These are phyloP conservation scores for Phengaris arion DNA, from an alignment of 2,888 invertebrate genomes.

Conservation along the genomic window DNA sequence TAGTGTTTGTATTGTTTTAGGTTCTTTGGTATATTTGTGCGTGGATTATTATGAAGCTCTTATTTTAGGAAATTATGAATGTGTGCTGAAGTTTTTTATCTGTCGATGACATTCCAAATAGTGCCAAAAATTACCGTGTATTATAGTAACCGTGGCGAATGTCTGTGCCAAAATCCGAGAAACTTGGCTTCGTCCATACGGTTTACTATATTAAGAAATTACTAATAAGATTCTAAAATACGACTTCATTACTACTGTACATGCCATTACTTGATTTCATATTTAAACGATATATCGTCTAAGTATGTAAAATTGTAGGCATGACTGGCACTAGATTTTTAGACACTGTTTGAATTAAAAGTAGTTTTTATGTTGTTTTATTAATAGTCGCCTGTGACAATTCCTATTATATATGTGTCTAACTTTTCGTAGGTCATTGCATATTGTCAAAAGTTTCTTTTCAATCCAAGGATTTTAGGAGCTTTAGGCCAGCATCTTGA, in stretches of 20 bases:
- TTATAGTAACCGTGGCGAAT: neutral
- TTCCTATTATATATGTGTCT: neutral
- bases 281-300: neutral
- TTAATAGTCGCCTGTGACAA: neutral
- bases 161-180: neutral
- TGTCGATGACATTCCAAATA: slow-evolving; percentile 3
- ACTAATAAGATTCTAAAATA: neutral
- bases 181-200: slow-evolving; percentile 2
- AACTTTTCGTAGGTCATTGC: neutral
- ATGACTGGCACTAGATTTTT: neutral
- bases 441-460: neutral
- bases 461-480: neutral
- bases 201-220: slow-evolving; percentile 26
- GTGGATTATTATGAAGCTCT: slow-evolving; percentile 25
- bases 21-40: slow-evolving; percentile 28
- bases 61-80: slow-evolving; percentile 2
- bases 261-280: neutral
- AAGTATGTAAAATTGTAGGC: neutral
- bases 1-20: neutral
- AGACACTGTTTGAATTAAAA: neutral
- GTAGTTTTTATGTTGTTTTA: neutral
- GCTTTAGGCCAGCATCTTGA: neutral
- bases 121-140: neutral
- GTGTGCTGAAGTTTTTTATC: neutral
- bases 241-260: neutral